These are phyloP conservation scores for Hirtodrosophila alboralis DNA, from an alignment of 2,888 invertebrate genomes.

Conservation along the genomic window DNA sequence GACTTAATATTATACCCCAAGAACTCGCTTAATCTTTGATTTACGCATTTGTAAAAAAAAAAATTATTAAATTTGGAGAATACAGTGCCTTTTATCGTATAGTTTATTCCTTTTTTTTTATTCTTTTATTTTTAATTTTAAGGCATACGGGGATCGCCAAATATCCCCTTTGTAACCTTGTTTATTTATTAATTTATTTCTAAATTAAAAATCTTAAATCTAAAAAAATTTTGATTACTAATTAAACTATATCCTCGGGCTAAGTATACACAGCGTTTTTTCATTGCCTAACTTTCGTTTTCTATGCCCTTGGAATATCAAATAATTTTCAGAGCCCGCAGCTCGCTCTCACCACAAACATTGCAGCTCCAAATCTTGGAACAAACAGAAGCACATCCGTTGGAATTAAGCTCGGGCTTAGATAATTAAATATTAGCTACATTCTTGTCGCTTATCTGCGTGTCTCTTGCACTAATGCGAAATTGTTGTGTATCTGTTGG, in stretches of 20 bases:
- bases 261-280: conserved; percentile 56
- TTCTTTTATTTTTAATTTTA: too few relatives aligned
- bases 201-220: too few relatives aligned
- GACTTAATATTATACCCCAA: too few relatives aligned
- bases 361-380: conserved; percentile 45
- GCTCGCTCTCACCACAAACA: conserved; percentile 23
- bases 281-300: conserved; percentile 38
- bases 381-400: conserved; percentile 60
- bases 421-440: conserved; percentile 47
- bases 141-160: too few relatives aligned
- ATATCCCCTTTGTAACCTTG: too few relatives aligned
- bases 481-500: conserved; percentile 56
- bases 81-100: too few relatives aligned
- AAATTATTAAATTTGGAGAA: too few relatives aligned
- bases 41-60: too few relatives aligned
- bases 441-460: conserved; percentile 42
- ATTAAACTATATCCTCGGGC: conserved; percentile 53
- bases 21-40: too few relatives aligned
- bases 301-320: conserved; percentile 3
- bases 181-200: too few relatives aligned
- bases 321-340: too few relatives aligned
- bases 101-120: too few relatives aligned
- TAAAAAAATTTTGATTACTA: conserved; percentile 24
- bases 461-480: conserved; percentile 55
- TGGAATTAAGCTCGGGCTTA: conserved; percentile 45